Conservation (phyloP, 2,888 invertebrate genomes). For the Meganola albula region DNA sequence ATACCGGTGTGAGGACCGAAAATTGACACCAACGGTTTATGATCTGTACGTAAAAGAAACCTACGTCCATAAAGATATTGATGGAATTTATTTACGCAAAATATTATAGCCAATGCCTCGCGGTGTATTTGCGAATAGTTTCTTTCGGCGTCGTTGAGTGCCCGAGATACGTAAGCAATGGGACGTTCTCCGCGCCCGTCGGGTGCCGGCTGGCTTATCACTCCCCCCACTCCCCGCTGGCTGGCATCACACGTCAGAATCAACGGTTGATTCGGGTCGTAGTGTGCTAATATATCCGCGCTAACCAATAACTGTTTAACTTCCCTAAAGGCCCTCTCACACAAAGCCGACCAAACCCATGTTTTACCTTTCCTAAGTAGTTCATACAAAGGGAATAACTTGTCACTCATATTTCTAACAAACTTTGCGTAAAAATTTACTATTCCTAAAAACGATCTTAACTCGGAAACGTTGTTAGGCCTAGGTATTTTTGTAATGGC, state of each 20-base stretch:
- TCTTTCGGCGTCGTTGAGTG: conserved; percentile 8
- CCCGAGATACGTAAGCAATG: conserved; percentile 9
- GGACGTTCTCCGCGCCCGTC: conserved; percentile 18
- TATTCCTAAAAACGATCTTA: conserved; percentile 13
- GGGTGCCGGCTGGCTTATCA: conserved; percentile 17
- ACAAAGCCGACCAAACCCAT: conserved; percentile 10
- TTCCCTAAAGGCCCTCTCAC: conserved; percentile 8
- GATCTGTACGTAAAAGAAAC: no score
- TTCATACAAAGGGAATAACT: conserved; percentile 10
- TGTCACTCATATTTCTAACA: conserved; percentile 10
- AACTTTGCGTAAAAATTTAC: conserved; percentile 17
- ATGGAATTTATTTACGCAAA: no score
- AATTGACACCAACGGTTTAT: no score
- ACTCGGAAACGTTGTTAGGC: conserved; percentile 10
- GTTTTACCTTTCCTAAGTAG: conserved; percentile 13
- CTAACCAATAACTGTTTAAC: conserved; percentile 16
- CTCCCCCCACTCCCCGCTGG: no score
- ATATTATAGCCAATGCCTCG: conserved; percentile 6
- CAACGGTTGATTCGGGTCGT: conserved; percentile 12
- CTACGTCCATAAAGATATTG: no score
- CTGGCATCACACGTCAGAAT: conserved; percentile 21
- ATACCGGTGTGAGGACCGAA: no score
- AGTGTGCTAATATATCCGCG: conserved; percentile 16
- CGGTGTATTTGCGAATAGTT: conserved; percentile 10
- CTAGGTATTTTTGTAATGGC: conserved; percentile 8